Evolutionary conservation across 2,888 invertebrate species (phyloP), one percentile per base, ranked within the genome.

Genomic region (Caenorhabditis wallacei): DNA sequence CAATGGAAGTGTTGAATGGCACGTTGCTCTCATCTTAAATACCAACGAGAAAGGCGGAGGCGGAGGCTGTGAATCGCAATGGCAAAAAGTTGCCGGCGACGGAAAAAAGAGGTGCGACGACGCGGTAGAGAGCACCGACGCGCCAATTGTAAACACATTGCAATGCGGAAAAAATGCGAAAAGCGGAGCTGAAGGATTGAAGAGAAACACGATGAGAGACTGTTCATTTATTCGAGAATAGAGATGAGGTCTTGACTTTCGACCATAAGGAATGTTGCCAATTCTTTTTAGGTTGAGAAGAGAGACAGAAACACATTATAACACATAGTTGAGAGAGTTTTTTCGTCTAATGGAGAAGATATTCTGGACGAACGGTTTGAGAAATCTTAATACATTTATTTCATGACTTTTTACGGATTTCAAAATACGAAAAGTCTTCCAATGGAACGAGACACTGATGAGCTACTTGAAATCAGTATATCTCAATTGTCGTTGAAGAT

Each of bases 1-100:
- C 26, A 66, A 51, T 59, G 48, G 51, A 53, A 76, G 59, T 72
- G 74, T 63, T 59, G 53, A 22, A 51, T 61, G 48, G 56, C 59
- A 40, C 53, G 40, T 26, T 26, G 40, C 18, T n/a, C 26, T 7
- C 22, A 48, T 13, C 68, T 75, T 75, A 68, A 57, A 75, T 74
- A 74, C 57, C 20, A 26, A 20, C 61, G 51, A 18, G 20, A 37
- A 46, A 46, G 68, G 69, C 53, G 63, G 70, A 46, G 68, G 69
- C 53, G 63, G 70, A 54, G 20, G 63, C 46, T 66, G 66, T 48
- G 70, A 66, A 66, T 66, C 70, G 56, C 66, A 64, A 80, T 71
- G 71, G 78, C 69, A 79, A 70, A 70, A 79, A 79, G 76, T 76
- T 76, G 68, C 76, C 76, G 69, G 76, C 64, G 46, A 66, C 74